Evolutionary conservation across 1,140 invertebrate species (phyloP), one percentile per base, ranked within the genome.

Genomic region (Ceratosolen solmsi): DNA sequence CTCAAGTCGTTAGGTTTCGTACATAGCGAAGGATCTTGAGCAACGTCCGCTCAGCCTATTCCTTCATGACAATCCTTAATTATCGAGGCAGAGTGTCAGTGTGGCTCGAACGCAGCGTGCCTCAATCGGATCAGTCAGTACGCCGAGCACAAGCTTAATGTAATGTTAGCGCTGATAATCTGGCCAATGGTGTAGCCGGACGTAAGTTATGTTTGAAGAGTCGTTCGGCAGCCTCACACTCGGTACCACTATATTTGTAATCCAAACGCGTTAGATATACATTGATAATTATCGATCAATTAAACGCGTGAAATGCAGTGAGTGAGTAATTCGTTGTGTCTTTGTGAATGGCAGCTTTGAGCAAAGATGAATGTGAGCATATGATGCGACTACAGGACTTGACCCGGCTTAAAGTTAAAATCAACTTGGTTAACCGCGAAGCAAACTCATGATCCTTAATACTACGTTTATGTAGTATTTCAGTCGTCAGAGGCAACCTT

Each of bases 361-460:
- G 17, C 60, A 36, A 65, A 65, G 63, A 38, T 8, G 20, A 38
- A 68, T 68, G 33, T n/a, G 20, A 68, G 22, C 8, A 3, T 8
- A 9, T 8, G 33, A 36, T 68, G 33, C 20, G 33, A 38, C 33
- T 38, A 68, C 33, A 38, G 5, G 20, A 20, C 38, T 68, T 68
- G 15, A 38, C 63, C 33, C 63, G 22, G 63, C 38, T 68, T 38
- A 68, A 68, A 68, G 63, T n/a, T 68, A n/a, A 68, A 68, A 38
- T 68, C 63, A 38, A 38, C 33, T 38, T 38, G 63, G 63, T 17
- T 7, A 68, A 68, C 63, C 63, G 20, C 63, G 20, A n/a, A 38
- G 17, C 22, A n/a, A 68, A 38, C 63, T 38, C 63, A 38, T 17
- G 63, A 38, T 20, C 11, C 30, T n/a, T 38, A 38, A 38, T 68